phyloP scores from a whole-genome alignment of 2,113 vertebrate species.

The Elephas maximus region DNA sequence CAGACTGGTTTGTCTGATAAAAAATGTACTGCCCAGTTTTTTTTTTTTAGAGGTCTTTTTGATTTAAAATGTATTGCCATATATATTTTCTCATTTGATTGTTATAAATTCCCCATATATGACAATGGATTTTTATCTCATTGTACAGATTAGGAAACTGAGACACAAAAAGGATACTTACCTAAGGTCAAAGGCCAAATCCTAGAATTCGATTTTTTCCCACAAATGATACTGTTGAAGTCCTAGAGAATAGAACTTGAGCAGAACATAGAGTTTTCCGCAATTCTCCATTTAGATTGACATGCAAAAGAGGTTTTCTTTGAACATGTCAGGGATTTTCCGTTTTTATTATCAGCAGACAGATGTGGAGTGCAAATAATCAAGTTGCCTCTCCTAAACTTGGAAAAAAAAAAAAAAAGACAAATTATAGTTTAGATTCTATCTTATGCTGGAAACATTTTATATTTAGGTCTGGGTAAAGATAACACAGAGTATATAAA shows the following conservation, averaged over 20 bases:
- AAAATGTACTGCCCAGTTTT: background rate
- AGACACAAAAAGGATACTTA: background rate
- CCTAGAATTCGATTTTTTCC: background rate
- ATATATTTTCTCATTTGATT: background rate
- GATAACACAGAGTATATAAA: background rate
- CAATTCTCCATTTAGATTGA: background rate
- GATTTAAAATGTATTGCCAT: constrained; percentile 47
- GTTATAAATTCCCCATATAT: background rate
- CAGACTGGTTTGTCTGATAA: constrained; percentile 10
- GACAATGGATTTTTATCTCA: background rate
- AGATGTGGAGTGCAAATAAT: background rate
- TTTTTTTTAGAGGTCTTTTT: background rate
- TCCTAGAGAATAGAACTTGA: background rate
- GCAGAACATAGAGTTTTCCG: background rate
- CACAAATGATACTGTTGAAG: background rate
- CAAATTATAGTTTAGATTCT: background rate
- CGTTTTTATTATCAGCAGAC: background rate
- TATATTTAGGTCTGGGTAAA: background rate
- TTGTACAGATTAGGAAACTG: constrained; percentile 8
- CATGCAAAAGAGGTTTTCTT: background rate
- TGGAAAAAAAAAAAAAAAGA: background rate
- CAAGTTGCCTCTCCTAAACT: background rate
- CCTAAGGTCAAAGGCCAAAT: background rate
- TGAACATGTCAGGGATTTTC: background rate
- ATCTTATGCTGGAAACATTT: too few species aligned